Evolutionary conservation across 1,140 invertebrate species (phyloP), one percentile per base, ranked within the genome.

Genomic region (Holcopasites calliopsidis): DNA sequence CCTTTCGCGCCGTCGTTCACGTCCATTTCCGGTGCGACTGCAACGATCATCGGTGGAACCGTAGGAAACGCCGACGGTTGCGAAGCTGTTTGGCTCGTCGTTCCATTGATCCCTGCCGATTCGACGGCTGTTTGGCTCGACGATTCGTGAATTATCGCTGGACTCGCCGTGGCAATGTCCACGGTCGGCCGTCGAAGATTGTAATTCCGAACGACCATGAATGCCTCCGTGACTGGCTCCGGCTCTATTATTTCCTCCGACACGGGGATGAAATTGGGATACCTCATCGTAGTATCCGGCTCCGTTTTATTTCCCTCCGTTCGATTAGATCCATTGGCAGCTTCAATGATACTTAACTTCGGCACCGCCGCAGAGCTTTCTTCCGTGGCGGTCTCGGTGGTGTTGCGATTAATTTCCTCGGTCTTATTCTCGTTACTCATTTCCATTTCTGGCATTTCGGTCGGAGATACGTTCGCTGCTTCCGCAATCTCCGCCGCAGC

Each of bases 211-310:
- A 71, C 47, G 26, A 68, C 23, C 8, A 76, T 13, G 54, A 80
- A 83, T 1, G 82, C 68, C 3, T 83, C 73, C 7, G 82, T 84
- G 7, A 84, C 82, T 0, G 64, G 70, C 33, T 57, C 70, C 8
- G 69, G 31, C 1, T 84, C 82, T 47, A 71, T 72, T 21, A 90
- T 82, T 31, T 88, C 84, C 73, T 91, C 90, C 5, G 88, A 88
- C 13, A 91, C 90, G 23, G 90, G 90, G 73, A 91, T 91, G 33
- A 88, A 79, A 7, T 72, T 88, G n/a, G 87, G 86, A 73, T 82
- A 83, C 60, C 81, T 83, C 16, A 77, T 83, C 2, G 47, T 16
- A 49, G 62, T 49, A 49, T 77, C 73, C 6, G 57, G 5, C 2
- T 26, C 38, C 3, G 57, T 55, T 18, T 18, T 38, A 35, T 72